phyloP scores from a whole-genome alignment of 2,888 invertebrate species.

The Thecocarcelia acutangulata region DNA sequence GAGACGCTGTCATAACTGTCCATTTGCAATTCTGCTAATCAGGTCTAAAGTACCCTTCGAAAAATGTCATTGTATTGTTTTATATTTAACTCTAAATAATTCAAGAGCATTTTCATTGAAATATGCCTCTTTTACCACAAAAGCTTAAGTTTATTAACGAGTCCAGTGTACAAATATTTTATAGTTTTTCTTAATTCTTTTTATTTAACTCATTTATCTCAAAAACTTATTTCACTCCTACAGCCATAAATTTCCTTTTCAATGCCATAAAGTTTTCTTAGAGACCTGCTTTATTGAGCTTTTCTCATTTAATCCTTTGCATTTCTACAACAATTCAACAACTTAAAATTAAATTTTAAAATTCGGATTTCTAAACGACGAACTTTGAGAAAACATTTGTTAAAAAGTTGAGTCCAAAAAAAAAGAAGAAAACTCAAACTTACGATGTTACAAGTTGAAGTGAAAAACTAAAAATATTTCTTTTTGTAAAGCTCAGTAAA shows the following conservation, averaged over 20 bases:
- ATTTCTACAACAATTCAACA: neutral
- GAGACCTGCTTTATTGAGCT: slow-evolving; percentile 1
- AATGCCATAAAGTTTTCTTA: neutral
- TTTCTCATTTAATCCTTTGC: neutral
- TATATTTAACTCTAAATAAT: too few species aligned
- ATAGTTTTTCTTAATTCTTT: too few species aligned
- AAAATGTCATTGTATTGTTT: too few species aligned
- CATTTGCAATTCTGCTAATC: too few species aligned
- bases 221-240: neutral
- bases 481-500: slow-evolving; percentile 25
- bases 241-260: slow-evolving; percentile 19
- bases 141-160: too few species aligned
- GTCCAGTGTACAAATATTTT: too few species aligned
- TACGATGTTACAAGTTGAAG: neutral
- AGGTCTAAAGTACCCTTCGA: too few species aligned
- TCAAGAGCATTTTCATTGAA: too few species aligned
- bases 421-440: neutral
- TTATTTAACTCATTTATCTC: neutral
- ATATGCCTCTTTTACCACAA: too few species aligned
- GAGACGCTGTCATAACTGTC: too few species aligned
- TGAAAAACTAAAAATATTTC: slow-evolving; percentile 17
- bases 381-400: slow-evolving; percentile 46
- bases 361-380: slow-evolving; percentile 21
- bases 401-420: slow-evolving; percentile 13
- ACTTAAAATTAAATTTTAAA: slow-evolving; percentile 27